Base-by-base conservation (phyloP, 2,113 vertebrate genomes). In the Ptilonorhynchus violaceus region DNA sequence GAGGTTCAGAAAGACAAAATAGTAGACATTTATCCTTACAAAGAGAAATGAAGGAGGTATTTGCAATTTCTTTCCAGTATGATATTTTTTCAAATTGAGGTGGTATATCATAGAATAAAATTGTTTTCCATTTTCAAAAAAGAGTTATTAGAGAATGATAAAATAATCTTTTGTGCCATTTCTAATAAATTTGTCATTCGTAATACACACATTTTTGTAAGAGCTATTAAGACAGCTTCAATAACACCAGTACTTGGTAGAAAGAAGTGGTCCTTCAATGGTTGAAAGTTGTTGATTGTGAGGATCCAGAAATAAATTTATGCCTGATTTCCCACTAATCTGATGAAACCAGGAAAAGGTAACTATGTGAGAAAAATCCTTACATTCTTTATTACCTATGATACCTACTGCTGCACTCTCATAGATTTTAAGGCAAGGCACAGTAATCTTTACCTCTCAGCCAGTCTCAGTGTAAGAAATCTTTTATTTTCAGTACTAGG, bases 1-100 rank as follows among this genome's bases (percentile, higher is more conserved):
- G 69, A 88, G 17, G 20, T 93, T 96, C 80, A 97, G 92, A 92
- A 52, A 97, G 59, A 94, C 30, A 94, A 94, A 95, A 81, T 10
- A 94, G 59, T 84, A 72, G n/a, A 44, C 81, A 81, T 82, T 95
- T 88, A 68, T 90, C 81, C 66, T 77, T 89, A 74, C 49, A 88
- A 56, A 93, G 66, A 84, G 69, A 94, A 95, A 89, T 42, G 68
- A 93, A 95, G 92, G 37, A 92, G 27, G 13, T 69, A 88, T 93
- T 72, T 75, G n/a, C 3, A 63, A 30, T 82, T 67, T 75, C n/a
- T 41, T 79, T 92, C 70, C 82, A 70, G 37, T 64, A 42, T 78
- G 75, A 55, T 42, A 33, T 60, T 82, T 60, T 69, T 96, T 88
- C 35, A 85, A 67, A 64, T 60, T 76, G 30, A 62, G 18, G 50